Percentiles rank a stretch among this genome's conserved stretches.
phyloP scores from a whole-genome alignment of 2,888 invertebrate species.

The Synanthedon andrenaeformis region DNA sequence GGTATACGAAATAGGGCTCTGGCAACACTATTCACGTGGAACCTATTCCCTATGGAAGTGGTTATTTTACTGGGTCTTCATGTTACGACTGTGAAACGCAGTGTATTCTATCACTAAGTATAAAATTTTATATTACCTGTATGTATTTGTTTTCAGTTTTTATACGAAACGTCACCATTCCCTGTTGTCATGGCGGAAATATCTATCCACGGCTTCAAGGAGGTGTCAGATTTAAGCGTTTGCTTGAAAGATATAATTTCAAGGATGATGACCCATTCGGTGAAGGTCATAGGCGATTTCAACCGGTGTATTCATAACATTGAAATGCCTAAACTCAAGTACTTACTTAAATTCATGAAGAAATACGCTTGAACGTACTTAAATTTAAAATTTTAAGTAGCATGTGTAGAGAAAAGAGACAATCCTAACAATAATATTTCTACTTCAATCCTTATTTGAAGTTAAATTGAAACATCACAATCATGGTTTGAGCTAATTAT shows the following conservation, averaged over 20 bases:
- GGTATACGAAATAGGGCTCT: no score
- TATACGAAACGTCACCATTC: constrained; percentile 62
- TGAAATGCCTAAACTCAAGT: constrained; percentile 63
- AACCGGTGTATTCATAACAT: constrained; percentile 64
- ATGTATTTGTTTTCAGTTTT: constrained; percentile 38
- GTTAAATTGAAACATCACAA: background rate
- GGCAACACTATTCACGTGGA: no score
- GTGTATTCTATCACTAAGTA: no score
- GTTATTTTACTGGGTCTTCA: no score
- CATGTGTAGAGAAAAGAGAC: background rate
- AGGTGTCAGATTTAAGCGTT: constrained; percentile 59
- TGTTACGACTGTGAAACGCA: no score
- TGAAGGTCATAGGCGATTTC: constrained; percentile 62
- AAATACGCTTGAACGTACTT: constrained; percentile 46
- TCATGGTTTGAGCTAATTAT: no score
- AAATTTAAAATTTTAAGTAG: background rate
- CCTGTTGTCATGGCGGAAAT: constrained; percentile 65
- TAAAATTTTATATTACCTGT: background rate
- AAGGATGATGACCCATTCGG: constrained; percentile 63
- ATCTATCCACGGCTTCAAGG: constrained; percentile 61
- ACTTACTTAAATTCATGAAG: constrained; percentile 62
- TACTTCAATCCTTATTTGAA: background rate
- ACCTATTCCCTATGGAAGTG: no score
- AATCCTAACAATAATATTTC: no score
- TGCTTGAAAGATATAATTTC: constrained; percentile 63